Base-by-base conservation (phyloP, 2,888 invertebrate species). In the Arrhopalites spinosus region DNA sequence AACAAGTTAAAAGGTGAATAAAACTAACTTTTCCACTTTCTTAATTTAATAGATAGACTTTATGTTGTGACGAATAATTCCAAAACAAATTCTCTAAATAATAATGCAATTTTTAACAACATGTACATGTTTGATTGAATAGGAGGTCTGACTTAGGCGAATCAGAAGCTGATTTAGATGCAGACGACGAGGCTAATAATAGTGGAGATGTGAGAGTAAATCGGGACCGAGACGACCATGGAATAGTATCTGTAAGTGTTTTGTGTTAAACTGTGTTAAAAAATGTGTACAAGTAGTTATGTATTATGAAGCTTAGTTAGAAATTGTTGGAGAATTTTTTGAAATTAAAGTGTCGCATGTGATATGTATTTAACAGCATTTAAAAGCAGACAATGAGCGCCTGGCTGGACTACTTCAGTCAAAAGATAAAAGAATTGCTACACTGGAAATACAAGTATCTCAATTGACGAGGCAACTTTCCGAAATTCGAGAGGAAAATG, bases 121-220 rank as follows among this genome's bases (percentile, higher is more conserved):
- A n/a, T n/a, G n/a, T n/a, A n/a, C n/a, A n/a, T n/a, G n/a, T n/a
- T n/a, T n/a, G n/a, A n/a, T 27, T 15, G 13, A 23, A 36, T 36
- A 36, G 36, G 36, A 36, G 36, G 11, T 36, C 36, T 36, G 36
- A 36, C 36, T 11, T 36, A 36, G 36, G 36, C 11, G 36, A 36
- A 36, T 36, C 36, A 3, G 88, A 88, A 63, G 89, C 88, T 76
- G 89, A 89, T 84, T 85, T 89, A 78, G 89, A 89, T 82, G 89
- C 89, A 45, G 89, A 89, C 80, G 87, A 89, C 79, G 89, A 89
- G 81, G 89, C 89, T 83, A 89, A 89, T 81, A 82, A 82, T 73
- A 83, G 83, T 73, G 81, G 79, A 43, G 78, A 78, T 47, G 78
- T 79, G 7, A 25, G 77, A 29, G 63, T 17, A 0, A 74, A 66